These are phyloP conservation scores for Equus przewalskii DNA, from an alignment of 2,113 vertebrate species.

Conservation along the genomic window DNA sequence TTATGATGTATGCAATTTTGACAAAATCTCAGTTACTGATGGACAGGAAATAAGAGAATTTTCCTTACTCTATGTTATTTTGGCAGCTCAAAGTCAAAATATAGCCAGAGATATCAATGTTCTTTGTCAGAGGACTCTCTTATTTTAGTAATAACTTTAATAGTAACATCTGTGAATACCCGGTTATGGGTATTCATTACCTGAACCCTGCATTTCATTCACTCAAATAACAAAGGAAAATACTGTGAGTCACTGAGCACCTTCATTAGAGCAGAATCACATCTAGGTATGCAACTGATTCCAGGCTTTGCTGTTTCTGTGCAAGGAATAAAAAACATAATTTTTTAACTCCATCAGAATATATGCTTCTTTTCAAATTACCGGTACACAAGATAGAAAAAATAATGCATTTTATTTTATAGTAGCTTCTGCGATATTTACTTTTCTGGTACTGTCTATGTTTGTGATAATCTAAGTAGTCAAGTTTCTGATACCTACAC, in stretches of 20 bases:
- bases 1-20: neutral
- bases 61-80: neutral
- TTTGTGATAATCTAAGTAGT: neutral
- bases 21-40: neutral
- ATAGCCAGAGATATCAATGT: neutral
- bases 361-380: neutral
- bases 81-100: constrained; percentile 14
- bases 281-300: neutral
- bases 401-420: neutral
- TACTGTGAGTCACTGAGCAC: neutral
- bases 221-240: neutral
- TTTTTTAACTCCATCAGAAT: neutral
- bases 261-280: neutral
- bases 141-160: neutral
- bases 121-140: neutral
- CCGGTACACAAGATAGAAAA: neutral
- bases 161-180: neutral
- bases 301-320: neutral
- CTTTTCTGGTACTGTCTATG: neutral
- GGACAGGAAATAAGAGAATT: neutral
- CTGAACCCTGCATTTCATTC: neutral
- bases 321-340: neutral
- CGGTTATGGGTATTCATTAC: neutral
- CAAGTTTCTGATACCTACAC: neutral
- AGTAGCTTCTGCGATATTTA: neutral